Evolutionary conservation across 2,888 invertebrate species (phyloP).

Genomic region (Adelphocoris suturalis): DNA sequence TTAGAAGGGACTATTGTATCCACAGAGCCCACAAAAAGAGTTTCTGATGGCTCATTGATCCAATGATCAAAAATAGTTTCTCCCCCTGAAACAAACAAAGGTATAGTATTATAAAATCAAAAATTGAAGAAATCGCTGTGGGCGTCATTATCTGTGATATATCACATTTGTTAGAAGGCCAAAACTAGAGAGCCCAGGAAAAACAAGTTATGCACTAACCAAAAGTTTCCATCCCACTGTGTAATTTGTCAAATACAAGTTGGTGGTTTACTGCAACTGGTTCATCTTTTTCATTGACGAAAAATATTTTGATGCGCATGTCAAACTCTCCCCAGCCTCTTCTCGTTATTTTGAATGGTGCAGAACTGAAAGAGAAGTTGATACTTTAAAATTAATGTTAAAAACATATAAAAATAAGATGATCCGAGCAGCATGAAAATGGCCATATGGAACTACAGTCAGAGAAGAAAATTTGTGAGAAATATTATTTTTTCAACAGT

Average conservation of each 20-base stretch:
- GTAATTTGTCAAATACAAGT: constrained; percentile 88
- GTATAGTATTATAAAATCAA: neutral
- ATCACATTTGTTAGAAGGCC: no score
- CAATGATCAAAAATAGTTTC: constrained; percentile 90
- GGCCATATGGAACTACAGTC: no score
- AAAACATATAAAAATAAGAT: no score
- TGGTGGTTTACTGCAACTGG: constrained; percentile 89
- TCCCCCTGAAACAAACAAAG: constrained; percentile 81
- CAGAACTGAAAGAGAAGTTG: constrained; percentile 80
- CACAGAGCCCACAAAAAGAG: neutral
- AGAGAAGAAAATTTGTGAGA: no score
- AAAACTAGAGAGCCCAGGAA: no score
- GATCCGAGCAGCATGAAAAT: no score
- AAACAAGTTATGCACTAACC: constrained; percentile 79
- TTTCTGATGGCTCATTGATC: constrained; percentile 76
- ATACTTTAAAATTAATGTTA: constrained; percentile 47
- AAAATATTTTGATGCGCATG: constrained; percentile 88
- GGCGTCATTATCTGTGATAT: no score
- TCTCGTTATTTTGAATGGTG: constrained; percentile 90
- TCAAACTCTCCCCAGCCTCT: constrained; percentile 97
- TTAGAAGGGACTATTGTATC: neutral
- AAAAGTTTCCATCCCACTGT: constrained; percentile 90
- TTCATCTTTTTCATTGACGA: constrained; percentile 86
- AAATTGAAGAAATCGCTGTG: no score
- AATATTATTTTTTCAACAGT: no score